Evolutionary conservation across 2,888 invertebrate species (phyloP).

Genomic region (Diarsia brunnea): DNA sequence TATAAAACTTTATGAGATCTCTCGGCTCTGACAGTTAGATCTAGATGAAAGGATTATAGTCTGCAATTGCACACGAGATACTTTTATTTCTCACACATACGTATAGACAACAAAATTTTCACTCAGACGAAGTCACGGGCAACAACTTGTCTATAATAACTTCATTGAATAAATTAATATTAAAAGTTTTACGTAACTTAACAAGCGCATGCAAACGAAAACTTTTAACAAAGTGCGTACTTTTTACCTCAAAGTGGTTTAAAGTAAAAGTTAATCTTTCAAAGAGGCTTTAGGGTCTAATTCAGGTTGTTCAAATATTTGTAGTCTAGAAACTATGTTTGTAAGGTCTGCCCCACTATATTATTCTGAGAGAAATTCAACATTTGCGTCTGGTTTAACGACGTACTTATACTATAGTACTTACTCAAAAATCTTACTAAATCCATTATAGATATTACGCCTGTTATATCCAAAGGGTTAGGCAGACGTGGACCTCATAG

Average conservation of each 20-base stretch:
- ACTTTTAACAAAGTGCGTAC: conserved; percentile 4
- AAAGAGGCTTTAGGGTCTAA: background rate
- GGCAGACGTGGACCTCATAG: background rate
- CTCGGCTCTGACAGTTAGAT: too few species aligned
- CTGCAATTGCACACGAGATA: too few species aligned
- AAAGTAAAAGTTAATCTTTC: conserved; percentile 33
- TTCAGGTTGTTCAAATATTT: conserved; percentile 35
- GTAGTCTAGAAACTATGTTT: conserved; percentile 25
- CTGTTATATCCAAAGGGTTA: background rate
- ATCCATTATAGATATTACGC: background rate
- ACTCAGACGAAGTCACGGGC: background rate
- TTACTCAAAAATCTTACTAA: background rate
- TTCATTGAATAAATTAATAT: background rate
- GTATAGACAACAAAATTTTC: too few species aligned
- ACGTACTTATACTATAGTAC: background rate
- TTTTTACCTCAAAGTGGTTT: conserved; percentile 14
- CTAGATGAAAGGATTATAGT: too few species aligned
- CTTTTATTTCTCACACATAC: too few species aligned
- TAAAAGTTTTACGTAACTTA: conserved; percentile 5
- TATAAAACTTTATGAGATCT: too few species aligned
- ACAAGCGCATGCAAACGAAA: background rate
- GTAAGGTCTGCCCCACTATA: conserved; percentile 6
- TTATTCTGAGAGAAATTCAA: conserved; percentile 25
- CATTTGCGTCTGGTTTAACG: conserved; percentile 1
- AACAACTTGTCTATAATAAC: background rate